Percentiles rank a stretch among this genome's conserved stretches.
Evolutionary conservation across 2,888 invertebrate species (phyloP).

Genomic region (Drosophila rellima): DNA sequence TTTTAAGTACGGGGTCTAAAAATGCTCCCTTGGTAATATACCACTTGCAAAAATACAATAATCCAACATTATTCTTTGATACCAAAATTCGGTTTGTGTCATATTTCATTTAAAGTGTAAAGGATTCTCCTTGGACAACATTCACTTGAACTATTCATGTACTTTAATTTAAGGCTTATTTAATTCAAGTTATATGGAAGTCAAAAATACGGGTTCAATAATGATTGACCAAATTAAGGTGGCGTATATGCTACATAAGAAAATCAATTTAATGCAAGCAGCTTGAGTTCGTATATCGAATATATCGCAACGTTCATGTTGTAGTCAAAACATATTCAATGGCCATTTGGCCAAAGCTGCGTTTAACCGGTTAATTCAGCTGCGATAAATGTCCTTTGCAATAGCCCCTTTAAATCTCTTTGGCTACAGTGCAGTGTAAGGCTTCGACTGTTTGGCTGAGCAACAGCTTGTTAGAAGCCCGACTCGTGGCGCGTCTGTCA

Average conservation of each 20-base stretch:
- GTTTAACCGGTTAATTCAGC: slow-evolving; percentile 26
- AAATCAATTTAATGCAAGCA: not conserved
- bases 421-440: not conserved
- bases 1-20: no score
- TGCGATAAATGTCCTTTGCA: not conserved
- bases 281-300: not conserved
- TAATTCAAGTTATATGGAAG: not conserved
- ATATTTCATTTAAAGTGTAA: not conserved
- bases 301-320: slow-evolving; percentile 7
- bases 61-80: not conserved
- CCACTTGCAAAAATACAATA: not conserved
- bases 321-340: slow-evolving; percentile 11
- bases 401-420: not conserved
- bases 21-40: not conserved
- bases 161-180: not conserved
- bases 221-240: not conserved
- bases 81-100: not conserved
- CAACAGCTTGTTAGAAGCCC: slow-evolving; percentile 30
- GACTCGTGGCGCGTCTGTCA: slow-evolving; percentile 12
- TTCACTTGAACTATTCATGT: not conserved
- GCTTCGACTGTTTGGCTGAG: slow-evolving; percentile 17
- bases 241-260: slow-evolving; percentile 3
- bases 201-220: not conserved
- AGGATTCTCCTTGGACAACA: not conserved
- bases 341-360: slow-evolving; percentile 20